These are phyloP conservation scores for Heliopora coerulea DNA, from an alignment of 92 coral and sea anemone genomes.

Conservation along the genomic window DNA sequence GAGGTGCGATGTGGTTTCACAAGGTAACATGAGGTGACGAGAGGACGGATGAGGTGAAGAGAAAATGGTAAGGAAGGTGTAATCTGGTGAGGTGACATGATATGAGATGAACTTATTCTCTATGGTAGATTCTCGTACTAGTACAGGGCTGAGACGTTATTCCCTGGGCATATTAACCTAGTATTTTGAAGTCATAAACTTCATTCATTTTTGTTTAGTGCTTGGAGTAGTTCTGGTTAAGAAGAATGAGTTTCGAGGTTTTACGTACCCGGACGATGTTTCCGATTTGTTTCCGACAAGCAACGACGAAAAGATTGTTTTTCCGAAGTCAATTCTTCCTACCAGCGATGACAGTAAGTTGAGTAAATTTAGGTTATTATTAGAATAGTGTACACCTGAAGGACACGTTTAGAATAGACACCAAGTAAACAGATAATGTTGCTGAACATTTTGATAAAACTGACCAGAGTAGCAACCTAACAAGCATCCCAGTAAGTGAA, in stretches of 20 bases:
- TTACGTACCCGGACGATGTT: conserved; percentile 3
- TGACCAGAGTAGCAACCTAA: too few species aligned
- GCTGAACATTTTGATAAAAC: too few species aligned
- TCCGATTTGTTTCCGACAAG: too few species aligned
- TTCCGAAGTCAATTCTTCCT: conserved; percentile 16
- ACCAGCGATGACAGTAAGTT: background rate
- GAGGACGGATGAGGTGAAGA: background rate
- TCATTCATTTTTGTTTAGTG: background rate
- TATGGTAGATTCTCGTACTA: too few species aligned
- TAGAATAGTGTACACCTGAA: too few species aligned
- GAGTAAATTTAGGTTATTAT: background rate
- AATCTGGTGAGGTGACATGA: background rate
- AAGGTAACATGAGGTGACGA: background rate
- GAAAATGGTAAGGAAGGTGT: background rate
- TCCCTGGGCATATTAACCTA: too few species aligned
- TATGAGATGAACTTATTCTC: too few species aligned
- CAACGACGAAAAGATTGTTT: conserved; percentile 26
- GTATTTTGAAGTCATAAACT: too few species aligned
- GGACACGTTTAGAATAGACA: too few species aligned
- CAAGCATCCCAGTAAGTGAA: too few species aligned
- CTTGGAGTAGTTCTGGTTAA: background rate
- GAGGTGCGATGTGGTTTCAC: background rate
- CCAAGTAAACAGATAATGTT: too few species aligned
- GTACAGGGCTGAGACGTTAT: too few species aligned
- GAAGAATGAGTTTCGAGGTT: background rate